Percentiles rank a stretch among this genome's conserved stretches.
Evolutionary conservation across 2,113 vertebrate genomes (phyloP).

Genomic region (Tachycineta bicolor): DNA sequence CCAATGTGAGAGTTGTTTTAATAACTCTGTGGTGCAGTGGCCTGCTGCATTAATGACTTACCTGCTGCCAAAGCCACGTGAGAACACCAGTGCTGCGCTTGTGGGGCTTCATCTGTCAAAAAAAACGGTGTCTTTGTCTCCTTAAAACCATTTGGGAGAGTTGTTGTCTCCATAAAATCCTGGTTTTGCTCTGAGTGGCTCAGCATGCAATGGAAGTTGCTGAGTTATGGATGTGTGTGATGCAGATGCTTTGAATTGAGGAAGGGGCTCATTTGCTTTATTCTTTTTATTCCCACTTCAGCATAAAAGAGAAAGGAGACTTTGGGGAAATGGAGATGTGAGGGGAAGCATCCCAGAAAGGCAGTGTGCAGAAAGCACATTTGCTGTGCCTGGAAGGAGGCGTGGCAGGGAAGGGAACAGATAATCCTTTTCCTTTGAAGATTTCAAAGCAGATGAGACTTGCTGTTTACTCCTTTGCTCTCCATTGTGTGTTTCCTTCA

Average conservation of each 20-base stretch:
- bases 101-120: background rate
- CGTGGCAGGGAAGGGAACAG: background rate
- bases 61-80: background rate
- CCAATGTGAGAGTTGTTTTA: background rate
- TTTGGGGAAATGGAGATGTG: background rate
- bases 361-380: background rate
- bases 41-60: background rate
- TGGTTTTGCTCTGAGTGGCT: slow-evolving; percentile 4
- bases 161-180: slow-evolving; percentile 13
- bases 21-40: background rate
- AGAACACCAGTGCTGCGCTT: background rate
- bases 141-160: background rate
- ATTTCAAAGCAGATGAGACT: background rate
- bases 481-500: background rate
- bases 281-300: slow-evolving; percentile 46
- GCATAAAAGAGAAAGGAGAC: slow-evolving; percentile 38
- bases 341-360: slow-evolving; percentile 4
- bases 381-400: background rate
- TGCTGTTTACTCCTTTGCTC: background rate
- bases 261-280: slow-evolving; percentile 60
- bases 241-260: slow-evolving; percentile 47
- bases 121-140: background rate
- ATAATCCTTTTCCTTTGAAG: slow-evolving; percentile 4
- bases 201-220: slow-evolving; percentile 48
- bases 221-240: background rate